Base-by-base conservation (phyloP, 2,888 invertebrate genomes). In the Hypomecis punctinalis region DNA sequence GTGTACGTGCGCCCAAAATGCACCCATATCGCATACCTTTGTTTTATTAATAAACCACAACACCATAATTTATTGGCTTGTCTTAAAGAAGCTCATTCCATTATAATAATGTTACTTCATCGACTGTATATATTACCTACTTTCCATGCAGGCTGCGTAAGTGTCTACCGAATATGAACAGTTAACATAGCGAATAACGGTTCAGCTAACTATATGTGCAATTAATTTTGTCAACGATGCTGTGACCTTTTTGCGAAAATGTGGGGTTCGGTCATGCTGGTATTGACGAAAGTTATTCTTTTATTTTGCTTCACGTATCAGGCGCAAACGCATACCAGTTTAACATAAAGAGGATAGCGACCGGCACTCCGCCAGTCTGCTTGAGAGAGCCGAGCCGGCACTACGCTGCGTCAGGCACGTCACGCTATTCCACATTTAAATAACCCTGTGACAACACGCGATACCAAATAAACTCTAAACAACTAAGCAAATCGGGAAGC, bases 321-420 rank as follows among this genome's bases (percentile, higher is more conserved):
- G 78, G 75, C 79, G 81, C 80, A 75, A 73, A 73, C 83, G 82
- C 82, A 83, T 86, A 89, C 90, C 87, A 87, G 90, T 90, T 89
- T 86, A 82, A 88, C 89, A 89, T 91, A 91, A 91, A 89, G 90
- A 86, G 89, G 88, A 88, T 90, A 84, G 85, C 87, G 82, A 79
- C 80, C 82, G 86, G 84, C 82, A 82, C 84, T 84, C 88, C 82
- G 81, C 85, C 86, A 89, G 86, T 90, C 82, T 89, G 91, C 91
- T 79, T 79, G 77, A 62, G 85, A 80, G 76, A 76, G 80, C 80
- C 84, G 82, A 71, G 70, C 68, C 75, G 76, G 72, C 76, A 73
- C 72, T 74, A 83, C 86, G 84, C 77, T 72, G 72, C 78, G 80
- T 71, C 62, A 23, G 33, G 46, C 52, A 46, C 42, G 42, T 42